These are phyloP conservation scores for Formicarius rufipectus DNA, from an alignment of 2,113 vertebrate genomes.

Conservation along the genomic window DNA sequence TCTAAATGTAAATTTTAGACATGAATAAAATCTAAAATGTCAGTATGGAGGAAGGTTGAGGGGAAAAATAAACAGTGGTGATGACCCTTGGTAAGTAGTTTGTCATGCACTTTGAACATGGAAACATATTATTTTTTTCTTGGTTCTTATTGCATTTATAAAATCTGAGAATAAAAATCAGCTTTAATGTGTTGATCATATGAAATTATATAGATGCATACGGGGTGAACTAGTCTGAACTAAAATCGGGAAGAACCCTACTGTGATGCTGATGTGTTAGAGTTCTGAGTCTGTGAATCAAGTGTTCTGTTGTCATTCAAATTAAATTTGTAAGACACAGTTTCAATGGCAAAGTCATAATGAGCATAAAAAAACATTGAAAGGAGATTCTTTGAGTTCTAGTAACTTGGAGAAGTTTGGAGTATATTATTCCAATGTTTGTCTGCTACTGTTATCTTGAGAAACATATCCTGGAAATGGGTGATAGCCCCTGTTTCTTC, in stretches of 20 bases:
- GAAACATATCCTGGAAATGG: background rate
- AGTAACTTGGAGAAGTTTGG: background rate
- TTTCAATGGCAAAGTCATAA: background rate
- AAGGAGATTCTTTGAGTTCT: background rate
- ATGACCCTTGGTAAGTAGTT: background rate
- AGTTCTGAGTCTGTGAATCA: background rate
- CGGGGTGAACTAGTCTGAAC: background rate
- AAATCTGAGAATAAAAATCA: background rate
- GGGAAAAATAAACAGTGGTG: background rate
- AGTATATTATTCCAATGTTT: background rate
- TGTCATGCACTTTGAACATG: background rate
- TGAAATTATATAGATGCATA: background rate
- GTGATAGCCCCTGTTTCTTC: background rate
- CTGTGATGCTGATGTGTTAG: background rate
- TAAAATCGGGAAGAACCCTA: background rate
- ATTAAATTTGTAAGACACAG: background rate
- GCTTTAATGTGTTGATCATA: background rate
- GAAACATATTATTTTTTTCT: background rate
- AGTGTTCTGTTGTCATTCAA: background rate
- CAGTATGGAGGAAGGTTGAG: background rate
- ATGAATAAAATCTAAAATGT: conserved; percentile 45
- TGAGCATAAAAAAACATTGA: background rate
- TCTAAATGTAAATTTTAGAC: conserved; percentile 69
- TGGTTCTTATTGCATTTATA: background rate
- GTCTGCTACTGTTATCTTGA: background rate